Percentiles rank a stretch among this genome's conserved stretches.
Evolutionary conservation across 1,140 invertebrate species (phyloP).

Genomic region (Pachyrhynchus sulphureomaculatus): DNA sequence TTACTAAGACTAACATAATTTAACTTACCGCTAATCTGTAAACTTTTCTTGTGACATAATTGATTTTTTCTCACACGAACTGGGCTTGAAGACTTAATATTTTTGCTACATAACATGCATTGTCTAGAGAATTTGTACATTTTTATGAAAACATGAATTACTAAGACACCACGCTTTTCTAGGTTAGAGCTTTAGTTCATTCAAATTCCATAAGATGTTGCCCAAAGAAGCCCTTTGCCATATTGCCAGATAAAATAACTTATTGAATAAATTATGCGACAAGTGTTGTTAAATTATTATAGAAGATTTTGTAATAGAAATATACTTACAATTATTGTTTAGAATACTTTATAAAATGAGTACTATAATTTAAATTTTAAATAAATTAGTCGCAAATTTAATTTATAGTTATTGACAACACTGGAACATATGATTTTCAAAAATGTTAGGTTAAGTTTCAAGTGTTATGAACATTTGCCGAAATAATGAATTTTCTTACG

Average conservation of each 20-base stretch:
- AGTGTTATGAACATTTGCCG: not conserved
- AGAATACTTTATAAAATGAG: too few relatives aligned
- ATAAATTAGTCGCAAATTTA: too few relatives aligned
- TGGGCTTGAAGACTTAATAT: not conserved
- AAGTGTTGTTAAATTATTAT: too few relatives aligned
- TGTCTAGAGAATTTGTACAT: conserved; percentile 7
- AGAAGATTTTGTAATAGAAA: too few relatives aligned
- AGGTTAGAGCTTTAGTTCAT: not conserved
- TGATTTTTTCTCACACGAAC: not conserved
- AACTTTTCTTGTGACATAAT: not conserved
- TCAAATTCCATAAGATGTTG: too few relatives aligned
- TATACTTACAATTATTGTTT: too few relatives aligned
- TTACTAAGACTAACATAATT: not conserved
- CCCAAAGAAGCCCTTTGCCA: too few relatives aligned
- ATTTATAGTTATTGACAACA: too few relatives aligned
- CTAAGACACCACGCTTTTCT: not conserved
- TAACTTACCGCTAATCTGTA: conserved; percentile 1
- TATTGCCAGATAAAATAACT: too few relatives aligned
- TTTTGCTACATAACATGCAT: conserved; percentile 9
- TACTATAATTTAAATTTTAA: too few relatives aligned
- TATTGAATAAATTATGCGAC: too few relatives aligned
- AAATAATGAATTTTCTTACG: conserved; percentile 14
- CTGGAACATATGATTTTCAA: too few relatives aligned
- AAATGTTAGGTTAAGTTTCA: not conserved
- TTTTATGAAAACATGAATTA: not conserved